phyloP scores from a whole-genome alignment of 92 coral and sea anemone species.

The Phenganax marumi region DNA sequence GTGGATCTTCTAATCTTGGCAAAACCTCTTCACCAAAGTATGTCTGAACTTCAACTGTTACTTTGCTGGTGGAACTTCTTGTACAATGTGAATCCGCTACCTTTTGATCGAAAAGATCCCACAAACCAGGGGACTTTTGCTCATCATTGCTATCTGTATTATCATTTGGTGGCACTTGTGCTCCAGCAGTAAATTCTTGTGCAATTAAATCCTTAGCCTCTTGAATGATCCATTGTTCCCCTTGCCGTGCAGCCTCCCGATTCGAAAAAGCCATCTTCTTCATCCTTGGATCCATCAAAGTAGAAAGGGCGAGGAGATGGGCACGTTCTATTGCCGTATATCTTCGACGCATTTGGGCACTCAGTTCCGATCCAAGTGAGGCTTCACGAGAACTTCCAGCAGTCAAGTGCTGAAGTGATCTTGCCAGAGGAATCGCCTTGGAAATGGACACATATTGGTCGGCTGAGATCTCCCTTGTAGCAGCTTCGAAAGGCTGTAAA shows the following conservation, averaged over 20 bases:
- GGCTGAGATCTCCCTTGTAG: too few relatives aligned
- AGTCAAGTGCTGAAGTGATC: too few relatives aligned
- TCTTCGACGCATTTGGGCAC: slow-evolving; percentile 35
- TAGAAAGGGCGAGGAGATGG: slow-evolving; percentile 27
- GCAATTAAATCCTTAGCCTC: slow-evolving; percentile 21
- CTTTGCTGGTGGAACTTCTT: slow-evolving; percentile 20
- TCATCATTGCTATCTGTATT: not conserved
- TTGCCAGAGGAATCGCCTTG: too few relatives aligned
- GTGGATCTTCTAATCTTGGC: slow-evolving; percentile 33
- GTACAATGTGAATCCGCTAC: slow-evolving; percentile 25
- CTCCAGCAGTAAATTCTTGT: not conserved
- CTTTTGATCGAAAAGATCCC: slow-evolving; percentile 41
- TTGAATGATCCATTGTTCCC: slow-evolving; percentile 24
- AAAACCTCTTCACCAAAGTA: slow-evolving; percentile 36
- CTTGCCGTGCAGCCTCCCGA: slow-evolving; percentile 17
- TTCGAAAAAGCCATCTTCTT: slow-evolving; percentile 41
- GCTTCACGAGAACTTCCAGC: too few relatives aligned
- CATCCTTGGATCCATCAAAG: slow-evolving; percentile 38
- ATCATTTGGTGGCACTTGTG: not conserved
- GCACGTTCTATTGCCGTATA: slow-evolving; percentile 10
- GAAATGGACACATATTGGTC: too few relatives aligned
- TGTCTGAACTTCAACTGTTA: slow-evolving; percentile 15
- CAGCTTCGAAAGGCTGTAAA: too few relatives aligned
- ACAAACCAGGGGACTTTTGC: slow-evolving; percentile 22
- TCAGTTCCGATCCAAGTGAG: not conserved